Percentiles rank a stretch among this genome's conserved stretches.
phyloP scores from a whole-genome alignment of 2,113 vertebrate genomes.

The Spea bombifrons region DNA sequence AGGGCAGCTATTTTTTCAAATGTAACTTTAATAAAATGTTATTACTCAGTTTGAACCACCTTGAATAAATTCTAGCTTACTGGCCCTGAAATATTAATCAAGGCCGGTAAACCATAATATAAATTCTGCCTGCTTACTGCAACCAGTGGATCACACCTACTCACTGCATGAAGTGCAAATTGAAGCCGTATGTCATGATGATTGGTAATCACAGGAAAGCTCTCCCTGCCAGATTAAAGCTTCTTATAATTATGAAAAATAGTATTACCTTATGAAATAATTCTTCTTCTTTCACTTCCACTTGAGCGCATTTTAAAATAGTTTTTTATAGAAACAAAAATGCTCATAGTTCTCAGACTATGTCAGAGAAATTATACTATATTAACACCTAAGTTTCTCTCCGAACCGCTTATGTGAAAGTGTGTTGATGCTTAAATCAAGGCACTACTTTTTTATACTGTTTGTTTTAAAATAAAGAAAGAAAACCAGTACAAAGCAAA shows the following conservation, averaged over 20 bases:
- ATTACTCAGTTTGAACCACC: slow-evolving; percentile 34
- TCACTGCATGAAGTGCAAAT: slow-evolving; percentile 39
- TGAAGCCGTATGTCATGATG: slow-evolving; percentile 46
- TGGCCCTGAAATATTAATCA: slow-evolving; percentile 38
- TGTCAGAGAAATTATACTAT: slow-evolving; percentile 13
- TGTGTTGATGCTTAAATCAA: slow-evolving; percentile 3
- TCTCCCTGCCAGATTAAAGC: slow-evolving; percentile 28
- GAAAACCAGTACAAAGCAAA: too few relatives aligned
- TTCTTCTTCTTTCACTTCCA: slow-evolving; percentile 16
- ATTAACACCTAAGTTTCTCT: background rate
- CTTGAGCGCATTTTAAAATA: background rate
- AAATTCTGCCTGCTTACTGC: slow-evolving; percentile 32
- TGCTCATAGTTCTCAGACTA: slow-evolving; percentile 10
- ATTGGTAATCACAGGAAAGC: slow-evolving; percentile 43
- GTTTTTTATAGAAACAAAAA: slow-evolving; percentile 29
- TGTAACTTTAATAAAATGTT: slow-evolving; percentile 38
- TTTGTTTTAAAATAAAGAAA: too few relatives aligned
- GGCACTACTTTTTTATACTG: background rate
- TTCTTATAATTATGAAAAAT: slow-evolving; percentile 38
- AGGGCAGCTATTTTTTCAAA: slow-evolving; percentile 9
- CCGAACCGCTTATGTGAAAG: background rate
- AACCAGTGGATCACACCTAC: slow-evolving; percentile 42
- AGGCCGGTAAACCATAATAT: slow-evolving; percentile 31
- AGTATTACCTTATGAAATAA: background rate
- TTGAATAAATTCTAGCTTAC: slow-evolving; percentile 34